Evolutionary conservation across 2,888 invertebrate genomes (phyloP).

Genomic region (Lasioglossum calceatum): DNA sequence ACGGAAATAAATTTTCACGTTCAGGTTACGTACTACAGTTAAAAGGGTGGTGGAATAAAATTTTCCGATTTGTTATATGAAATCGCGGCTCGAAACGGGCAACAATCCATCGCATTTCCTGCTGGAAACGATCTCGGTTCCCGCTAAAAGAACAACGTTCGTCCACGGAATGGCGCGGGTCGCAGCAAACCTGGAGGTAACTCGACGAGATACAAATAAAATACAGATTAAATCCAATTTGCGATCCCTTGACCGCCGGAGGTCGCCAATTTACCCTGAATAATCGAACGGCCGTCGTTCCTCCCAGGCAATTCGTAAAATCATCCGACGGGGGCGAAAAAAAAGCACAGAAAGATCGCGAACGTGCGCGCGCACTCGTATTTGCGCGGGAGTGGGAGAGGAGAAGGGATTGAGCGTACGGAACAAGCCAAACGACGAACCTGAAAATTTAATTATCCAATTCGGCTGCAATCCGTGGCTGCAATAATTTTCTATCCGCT

Average conservation of each 20-base stretch:
- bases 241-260: background rate
- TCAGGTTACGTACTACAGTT: background rate
- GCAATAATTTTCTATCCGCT: conserved; percentile 74
- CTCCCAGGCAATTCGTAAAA: conserved; percentile 7
- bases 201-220: conserved; percentile 8
- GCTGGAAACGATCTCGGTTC: background rate
- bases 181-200: background rate
- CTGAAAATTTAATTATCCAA: conserved; percentile 77
- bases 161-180: background rate
- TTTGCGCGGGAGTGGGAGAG: background rate
- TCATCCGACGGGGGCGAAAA: background rate
- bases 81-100: background rate
- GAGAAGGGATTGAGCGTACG: background rate
- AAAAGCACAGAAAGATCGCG: conserved; percentile 54
- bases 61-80: background rate
- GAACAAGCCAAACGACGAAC: conserved; percentile 53
- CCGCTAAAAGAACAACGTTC: background rate
- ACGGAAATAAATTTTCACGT: background rate
- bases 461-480: conserved; percentile 71
- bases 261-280: conserved; percentile 1
- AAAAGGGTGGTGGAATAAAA: background rate
- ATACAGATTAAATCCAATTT: conserved; percentile 9
- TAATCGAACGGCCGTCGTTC: conserved; percentile 11
- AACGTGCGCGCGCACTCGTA: background rate
- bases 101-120: background rate